Evolutionary conservation across 2,797 vertebrate species (phyloP), one percentile per base, ranked within the genome.

Genomic region (Acanthiza pusilla): DNA sequence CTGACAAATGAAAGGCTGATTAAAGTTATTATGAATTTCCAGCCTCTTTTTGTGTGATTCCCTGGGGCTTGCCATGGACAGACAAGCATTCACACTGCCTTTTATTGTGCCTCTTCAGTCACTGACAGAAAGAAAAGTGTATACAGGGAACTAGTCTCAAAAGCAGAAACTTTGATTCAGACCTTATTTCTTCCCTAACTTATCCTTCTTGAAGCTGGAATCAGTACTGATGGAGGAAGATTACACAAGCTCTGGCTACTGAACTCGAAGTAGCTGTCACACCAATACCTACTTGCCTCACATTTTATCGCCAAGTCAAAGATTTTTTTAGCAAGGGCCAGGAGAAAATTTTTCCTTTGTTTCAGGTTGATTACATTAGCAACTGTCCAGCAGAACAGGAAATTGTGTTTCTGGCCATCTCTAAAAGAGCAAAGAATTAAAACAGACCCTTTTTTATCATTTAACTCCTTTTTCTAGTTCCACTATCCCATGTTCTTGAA

Each of bases 301-400:
- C 30, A 63, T 67, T 73, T 86, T 74, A 89, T 75, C 43, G 81
- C 43, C 34, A 89, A 70, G 55, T 63, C 51, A 91, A 90, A 81
- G 23, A n/a, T 38, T 20, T 45, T 45, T 45, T 45, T 50, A 85
- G 34, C 34, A 51, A 60, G 88, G 10, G 66, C 72, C 7, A 3
- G 51, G 54, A 86, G 26, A 78, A 43, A 0, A 66, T 73, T 78
- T 88, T 94, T 70, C 40, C 73, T 88, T 90, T 84, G 55, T 76
- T 29, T 73, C 43, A 70, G 47, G 58, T 62, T 90, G 79, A 79
- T 79, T 91, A 75, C 23, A 84, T 21, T 75, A 93, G 66, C 54
- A 89, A 78, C 76, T 86, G 23, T 38, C 36, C 70, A 91, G 67
- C n/a, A 88, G 65, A 94, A 92, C 40, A 90, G 58, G 43, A 94